phyloP scores from a whole-genome alignment of 1,140 invertebrate genomes.

The Lepidurus couesii region DNA sequence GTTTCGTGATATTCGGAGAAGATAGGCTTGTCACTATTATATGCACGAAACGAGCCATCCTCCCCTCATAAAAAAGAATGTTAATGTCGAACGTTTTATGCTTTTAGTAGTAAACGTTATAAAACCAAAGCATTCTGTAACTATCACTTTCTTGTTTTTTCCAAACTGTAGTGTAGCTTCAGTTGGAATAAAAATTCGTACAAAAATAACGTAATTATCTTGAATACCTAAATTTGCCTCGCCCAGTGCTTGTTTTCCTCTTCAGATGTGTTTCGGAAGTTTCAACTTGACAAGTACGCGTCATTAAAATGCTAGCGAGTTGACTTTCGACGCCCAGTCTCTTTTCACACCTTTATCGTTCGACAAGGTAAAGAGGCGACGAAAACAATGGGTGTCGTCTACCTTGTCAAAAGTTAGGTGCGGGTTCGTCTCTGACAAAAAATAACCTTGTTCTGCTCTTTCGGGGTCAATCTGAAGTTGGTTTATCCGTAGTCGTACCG shows the following conservation, averaged over 20 bases:
- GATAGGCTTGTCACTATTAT: not conserved
- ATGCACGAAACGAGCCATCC: not conserved
- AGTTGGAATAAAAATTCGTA: not conserved
- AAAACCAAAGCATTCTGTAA: not conserved
- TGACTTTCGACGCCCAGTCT: not conserved
- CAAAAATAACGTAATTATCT: not conserved
- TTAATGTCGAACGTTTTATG: not conserved
- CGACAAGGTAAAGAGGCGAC: not conserved
- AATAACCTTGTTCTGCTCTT: not conserved
- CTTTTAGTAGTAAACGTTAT: conserved; percentile 19
- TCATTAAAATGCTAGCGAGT: not conserved
- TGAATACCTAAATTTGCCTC: not conserved
- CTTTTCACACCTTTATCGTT: not conserved
- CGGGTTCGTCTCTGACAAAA: not conserved
- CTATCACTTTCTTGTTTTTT: not conserved
- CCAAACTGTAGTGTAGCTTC: not conserved
- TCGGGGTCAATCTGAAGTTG: not conserved
- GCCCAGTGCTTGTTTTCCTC: not conserved
- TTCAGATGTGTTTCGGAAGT: not conserved
- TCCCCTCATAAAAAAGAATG: not conserved
- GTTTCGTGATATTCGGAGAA: not conserved
- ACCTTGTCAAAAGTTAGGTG: not conserved
- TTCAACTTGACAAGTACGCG: not conserved
- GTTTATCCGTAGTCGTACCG: not conserved
- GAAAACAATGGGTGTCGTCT: not conserved